Percentiles rank a stretch among this genome's conserved stretches.
Conservation (phyloP, 2,113 vertebrate species). For the Tiliqua scincoides region DNA sequence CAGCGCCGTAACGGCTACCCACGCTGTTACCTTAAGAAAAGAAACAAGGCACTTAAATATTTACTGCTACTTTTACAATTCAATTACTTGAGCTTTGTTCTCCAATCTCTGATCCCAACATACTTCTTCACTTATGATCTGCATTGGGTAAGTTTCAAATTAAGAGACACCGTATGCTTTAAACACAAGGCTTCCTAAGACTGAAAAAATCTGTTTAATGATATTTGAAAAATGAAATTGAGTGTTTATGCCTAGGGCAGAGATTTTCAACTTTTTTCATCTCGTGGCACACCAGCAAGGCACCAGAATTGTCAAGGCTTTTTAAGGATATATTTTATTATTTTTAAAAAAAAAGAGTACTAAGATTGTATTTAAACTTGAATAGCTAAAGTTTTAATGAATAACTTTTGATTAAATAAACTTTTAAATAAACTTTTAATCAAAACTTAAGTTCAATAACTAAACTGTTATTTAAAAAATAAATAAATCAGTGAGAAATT, state of each 20-base stretch:
- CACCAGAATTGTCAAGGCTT: no score
- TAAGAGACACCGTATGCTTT: neutral
- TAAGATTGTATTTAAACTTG: no score
- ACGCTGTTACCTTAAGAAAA: constrained; percentile 77
- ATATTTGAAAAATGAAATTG: neutral
- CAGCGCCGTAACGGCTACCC: constrained; percentile 81
- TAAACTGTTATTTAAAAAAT: no score
- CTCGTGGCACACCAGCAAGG: no score
- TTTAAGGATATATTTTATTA: no score
- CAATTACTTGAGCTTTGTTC: neutral
- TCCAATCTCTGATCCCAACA: neutral
- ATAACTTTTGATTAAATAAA: no score
- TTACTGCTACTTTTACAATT: neutral
- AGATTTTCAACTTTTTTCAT: no score
- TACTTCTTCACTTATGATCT: neutral
- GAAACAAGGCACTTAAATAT: neutral
- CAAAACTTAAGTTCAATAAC: no score
- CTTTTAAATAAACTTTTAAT: no score
- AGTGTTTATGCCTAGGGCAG: neutral
- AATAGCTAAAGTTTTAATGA: no score
- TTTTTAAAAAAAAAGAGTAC: no score
- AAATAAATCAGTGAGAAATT: no score
- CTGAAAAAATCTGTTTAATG: neutral
- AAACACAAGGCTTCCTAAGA: neutral
- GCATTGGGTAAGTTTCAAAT: neutral